phyloP scores from a whole-genome alignment of 2,888 invertebrate species.

The Embidobia sp. region DNA sequence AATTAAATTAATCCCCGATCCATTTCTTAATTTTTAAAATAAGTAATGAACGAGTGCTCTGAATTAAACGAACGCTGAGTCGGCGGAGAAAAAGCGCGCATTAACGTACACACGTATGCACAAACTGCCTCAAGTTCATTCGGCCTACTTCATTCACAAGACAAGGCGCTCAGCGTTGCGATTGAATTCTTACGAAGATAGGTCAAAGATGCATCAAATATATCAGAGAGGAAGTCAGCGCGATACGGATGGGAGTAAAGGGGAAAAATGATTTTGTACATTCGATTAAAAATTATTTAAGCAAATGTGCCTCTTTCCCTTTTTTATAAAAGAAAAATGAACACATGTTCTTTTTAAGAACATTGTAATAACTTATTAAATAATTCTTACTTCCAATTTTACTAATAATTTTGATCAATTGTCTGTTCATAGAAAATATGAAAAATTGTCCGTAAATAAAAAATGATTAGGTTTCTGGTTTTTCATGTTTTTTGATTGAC shows the following conservation, averaged over 20 bases:
- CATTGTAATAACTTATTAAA: no score
- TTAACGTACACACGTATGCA: conserved; percentile 10
- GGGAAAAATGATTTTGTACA: background rate
- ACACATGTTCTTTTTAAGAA: no score
- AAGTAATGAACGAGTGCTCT: conserved; percentile 18
- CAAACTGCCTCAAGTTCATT: background rate
- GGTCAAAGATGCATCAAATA: conserved; percentile 70
- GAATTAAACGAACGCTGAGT: conserved; percentile 13
- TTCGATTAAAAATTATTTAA: no score
- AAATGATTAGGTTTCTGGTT: background rate
- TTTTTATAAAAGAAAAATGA: no score
- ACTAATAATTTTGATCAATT: no score
- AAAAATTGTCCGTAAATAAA: no score
- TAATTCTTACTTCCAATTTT: no score
- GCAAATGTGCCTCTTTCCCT: no score
- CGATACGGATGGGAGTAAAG: background rate
- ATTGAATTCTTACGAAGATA: conserved; percentile 61
- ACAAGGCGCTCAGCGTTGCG: conserved; percentile 12
- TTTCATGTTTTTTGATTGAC: background rate
- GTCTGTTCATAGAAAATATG: no score
- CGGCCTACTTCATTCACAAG: conserved; percentile 21
- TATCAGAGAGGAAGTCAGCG: conserved; percentile 7
- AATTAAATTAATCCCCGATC: conserved; percentile 13
- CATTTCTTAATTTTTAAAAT: conserved; percentile 20
- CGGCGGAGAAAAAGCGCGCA: background rate